Conservation (phyloP, 23 tunicate genomes). For the Halocynthia roretzi region DNA sequence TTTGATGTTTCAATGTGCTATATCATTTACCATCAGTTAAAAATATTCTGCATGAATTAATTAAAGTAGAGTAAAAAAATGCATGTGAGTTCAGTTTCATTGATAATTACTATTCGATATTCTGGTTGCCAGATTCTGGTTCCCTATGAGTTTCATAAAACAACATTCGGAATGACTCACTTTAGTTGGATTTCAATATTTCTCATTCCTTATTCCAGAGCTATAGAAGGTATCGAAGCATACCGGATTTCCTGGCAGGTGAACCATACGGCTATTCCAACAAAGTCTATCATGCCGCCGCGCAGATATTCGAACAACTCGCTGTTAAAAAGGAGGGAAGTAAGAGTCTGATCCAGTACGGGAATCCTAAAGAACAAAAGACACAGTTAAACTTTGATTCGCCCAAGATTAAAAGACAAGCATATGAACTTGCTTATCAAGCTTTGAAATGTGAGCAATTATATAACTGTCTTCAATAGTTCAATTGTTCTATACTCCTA, state of each 20-base stretch:
- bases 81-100: too few species aligned
- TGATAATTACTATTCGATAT: background rate
- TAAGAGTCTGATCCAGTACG: slow-evolving; percentile 51
- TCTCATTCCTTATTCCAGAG: slow-evolving; percentile 20
- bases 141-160: background rate
- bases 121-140: background rate
- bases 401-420: slow-evolving; percentile 59
- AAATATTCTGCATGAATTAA: too few species aligned
- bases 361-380: slow-evolving; percentile 8
- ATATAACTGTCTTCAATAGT: background rate
- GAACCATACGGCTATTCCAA: slow-evolving; percentile 63
- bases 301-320: slow-evolving; percentile 69
- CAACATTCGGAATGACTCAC: background rate
- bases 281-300: slow-evolving; percentile 74
- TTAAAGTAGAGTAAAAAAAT: too few species aligned
- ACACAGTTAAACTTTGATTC: slow-evolving; percentile 26
- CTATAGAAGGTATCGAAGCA: slow-evolving; percentile 66
- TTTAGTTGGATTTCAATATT: too few species aligned
- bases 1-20: too few species aligned
- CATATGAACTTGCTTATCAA: slow-evolving; percentile 74
- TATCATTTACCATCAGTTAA: too few species aligned
- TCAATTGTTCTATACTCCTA: background rate
- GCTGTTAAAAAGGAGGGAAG: slow-evolving; percentile 45
- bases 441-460: slow-evolving; percentile 81
- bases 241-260: slow-evolving; percentile 71